Evolutionary conservation across 2,888 invertebrate species (phyloP), one percentile per base, ranked within the genome.

Genomic region (Lochmaea capreae): DNA sequence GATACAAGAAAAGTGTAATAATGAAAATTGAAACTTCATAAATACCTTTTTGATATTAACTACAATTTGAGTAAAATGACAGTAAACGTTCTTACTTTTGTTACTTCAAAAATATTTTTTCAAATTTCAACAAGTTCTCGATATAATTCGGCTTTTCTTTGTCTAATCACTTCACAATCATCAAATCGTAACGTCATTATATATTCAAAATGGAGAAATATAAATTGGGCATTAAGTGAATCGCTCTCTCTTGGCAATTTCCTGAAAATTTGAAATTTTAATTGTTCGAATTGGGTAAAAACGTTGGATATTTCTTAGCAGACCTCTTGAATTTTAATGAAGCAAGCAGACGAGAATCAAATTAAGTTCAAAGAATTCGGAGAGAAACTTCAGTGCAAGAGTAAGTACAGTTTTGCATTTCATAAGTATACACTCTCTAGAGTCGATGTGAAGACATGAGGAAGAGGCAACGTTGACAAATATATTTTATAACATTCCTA

Each of bases 191-290:
- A 46, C 26, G 14, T 46, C 14, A 59, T 67, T 67, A 67, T 22
- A 58, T 58, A 67, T 67, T 67, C 58, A 67, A 67, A 67, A 59
- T 59, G 43, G n/a, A 26, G 67, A 59, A 67, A 59, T 67, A 59
- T 67, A 49, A 67, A 67, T 67, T 67, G 67, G 46, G 16, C 16
- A 67, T 67, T 67, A 67, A 46, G 46, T 59, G 26, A 67, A 46
- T 59, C 26, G 58, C 46, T n/a, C 42, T 63, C 63, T 63, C n/a
- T 70, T 16, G 39, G 57, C 57, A 63, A 69, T 61, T 69, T 69
- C 61, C 59, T 49, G 26, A 69, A 54, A 69, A 70, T 70, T 61
- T 70, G 14, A 62, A 70, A 70, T 70, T 62, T 70, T 70, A 70
- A 70, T 70, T 70, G 63, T 52, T 12, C 14, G 43, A 70, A 63